phyloP scores from a whole-genome alignment of 2,797 vertebrate genomes.

The Monodelphis domestica region DNA sequence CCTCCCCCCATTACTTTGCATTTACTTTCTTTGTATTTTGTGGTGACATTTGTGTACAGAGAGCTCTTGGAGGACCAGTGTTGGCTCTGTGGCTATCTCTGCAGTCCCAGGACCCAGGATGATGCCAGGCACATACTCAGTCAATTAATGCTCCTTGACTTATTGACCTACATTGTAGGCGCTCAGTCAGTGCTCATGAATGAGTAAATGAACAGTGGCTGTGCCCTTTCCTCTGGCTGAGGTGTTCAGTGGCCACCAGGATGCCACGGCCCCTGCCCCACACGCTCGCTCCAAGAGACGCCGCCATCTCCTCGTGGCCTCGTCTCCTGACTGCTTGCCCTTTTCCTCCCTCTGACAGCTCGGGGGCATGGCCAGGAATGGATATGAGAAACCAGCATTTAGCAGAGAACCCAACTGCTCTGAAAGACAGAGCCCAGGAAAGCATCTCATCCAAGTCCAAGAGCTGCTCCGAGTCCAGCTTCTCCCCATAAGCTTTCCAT shows the following conservation, averaged over 20 bases:
- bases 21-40: not conserved
- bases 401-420: not conserved
- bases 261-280: not conserved
- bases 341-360: not conserved
- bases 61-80: not conserved
- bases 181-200: not conserved
- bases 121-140: not conserved
- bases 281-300: fast-evolving
- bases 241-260: no score
- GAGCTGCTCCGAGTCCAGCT: not conserved
- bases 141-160: not conserved
- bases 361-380: not conserved
- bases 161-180: not conserved
- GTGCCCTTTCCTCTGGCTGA: fast-evolving
- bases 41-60: not conserved
- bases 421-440: not conserved
- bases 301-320: no score
- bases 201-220: not conserved
- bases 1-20: not conserved
- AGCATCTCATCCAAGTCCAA: no score
- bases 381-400: not conserved
- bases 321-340: not conserved
- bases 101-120: not conserved
- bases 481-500: not conserved
- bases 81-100: not conserved